These are phyloP conservation scores for Periophthalmodon schlosseri DNA, from an alignment of 2,113 vertebrate genomes.

Conservation along the genomic window DNA sequence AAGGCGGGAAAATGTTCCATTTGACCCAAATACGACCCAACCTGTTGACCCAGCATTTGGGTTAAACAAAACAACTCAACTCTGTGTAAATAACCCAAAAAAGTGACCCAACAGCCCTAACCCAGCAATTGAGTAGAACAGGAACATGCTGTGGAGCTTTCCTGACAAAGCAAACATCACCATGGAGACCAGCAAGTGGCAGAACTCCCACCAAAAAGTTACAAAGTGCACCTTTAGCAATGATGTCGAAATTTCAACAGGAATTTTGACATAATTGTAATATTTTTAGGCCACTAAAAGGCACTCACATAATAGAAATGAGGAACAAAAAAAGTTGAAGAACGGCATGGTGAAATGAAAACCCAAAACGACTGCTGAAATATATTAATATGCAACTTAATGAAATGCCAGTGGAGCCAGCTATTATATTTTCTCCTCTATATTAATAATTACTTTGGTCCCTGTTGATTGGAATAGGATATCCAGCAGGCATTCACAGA, in stretches of 20 bases:
- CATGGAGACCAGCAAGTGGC: too few species aligned
- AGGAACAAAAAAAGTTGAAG: not conserved
- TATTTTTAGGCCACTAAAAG: not conserved
- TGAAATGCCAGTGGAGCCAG: not conserved
- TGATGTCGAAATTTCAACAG: not conserved
- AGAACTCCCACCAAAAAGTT: too few species aligned
- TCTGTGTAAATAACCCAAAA: too few species aligned
- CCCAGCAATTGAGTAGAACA: too few species aligned
- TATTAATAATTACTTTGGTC: not conserved
- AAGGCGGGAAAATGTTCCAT: too few species aligned
- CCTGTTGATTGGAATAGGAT: conserved; percentile 4
- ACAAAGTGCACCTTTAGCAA: too few species aligned
- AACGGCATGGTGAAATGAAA: not conserved
- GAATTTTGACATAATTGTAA: not conserved
- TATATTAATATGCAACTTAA: not conserved
- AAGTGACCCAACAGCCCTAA: too few species aligned
- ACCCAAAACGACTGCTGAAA: not conserved
- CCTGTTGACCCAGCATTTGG: too few species aligned
- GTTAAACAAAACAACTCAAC: too few species aligned
- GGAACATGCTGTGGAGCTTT: too few species aligned
- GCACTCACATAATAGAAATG: not conserved
- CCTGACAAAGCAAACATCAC: too few species aligned
- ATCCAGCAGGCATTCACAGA: not conserved
- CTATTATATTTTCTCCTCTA: not conserved
- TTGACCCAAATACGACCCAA: too few species aligned